phyloP scores from a whole-genome alignment of 2,888 invertebrate genomes.

The Ceraclea dissimilis region DNA sequence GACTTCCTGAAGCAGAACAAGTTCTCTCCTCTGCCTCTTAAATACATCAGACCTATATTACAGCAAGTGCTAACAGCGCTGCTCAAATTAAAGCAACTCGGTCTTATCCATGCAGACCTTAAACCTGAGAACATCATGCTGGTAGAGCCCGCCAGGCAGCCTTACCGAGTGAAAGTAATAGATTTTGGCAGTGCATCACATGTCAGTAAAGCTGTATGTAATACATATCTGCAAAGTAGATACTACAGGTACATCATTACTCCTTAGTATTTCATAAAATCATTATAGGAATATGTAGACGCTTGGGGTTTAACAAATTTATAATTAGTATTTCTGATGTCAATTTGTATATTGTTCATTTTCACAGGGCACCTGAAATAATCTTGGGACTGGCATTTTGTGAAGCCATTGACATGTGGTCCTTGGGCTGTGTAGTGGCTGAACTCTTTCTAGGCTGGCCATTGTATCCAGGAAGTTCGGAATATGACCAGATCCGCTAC shows the following conservation, averaged over 20 bases:
- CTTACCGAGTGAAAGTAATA: slow-evolving; percentile 98
- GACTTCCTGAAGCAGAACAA: slow-evolving; percentile 99
- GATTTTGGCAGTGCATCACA: slow-evolving; percentile 99
- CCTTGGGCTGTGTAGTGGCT: slow-evolving; percentile 97
- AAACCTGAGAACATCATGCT: slow-evolving; percentile 99
- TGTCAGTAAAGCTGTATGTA: slow-evolving; percentile 98
- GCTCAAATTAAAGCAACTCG: slow-evolving; percentile 93
- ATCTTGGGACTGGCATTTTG: slow-evolving; percentile 97
- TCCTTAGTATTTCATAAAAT: not conserved
- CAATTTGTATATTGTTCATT: not conserved
- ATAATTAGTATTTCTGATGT: no score
- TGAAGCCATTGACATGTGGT: slow-evolving; percentile 99
- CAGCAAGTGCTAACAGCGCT: slow-evolving; percentile 91
- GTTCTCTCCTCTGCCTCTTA: slow-evolving; percentile 96
- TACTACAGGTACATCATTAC: slow-evolving; percentile 70
- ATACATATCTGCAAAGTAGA: slow-evolving; percentile 97
- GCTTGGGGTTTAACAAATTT: no score
- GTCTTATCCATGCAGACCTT: slow-evolving; percentile 97
- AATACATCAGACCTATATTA: slow-evolving; percentile 96
- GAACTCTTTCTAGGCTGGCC: slow-evolving; percentile 99
- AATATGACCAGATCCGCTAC: slow-evolving; percentile 97
- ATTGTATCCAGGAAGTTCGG: slow-evolving; percentile 96
- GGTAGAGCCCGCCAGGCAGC: slow-evolving; percentile 96
- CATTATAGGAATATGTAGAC: not conserved
- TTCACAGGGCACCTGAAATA: slow-evolving; percentile 83